Conservation (phyloP, 2,888 invertebrate genomes). For the Conus canariensis region DNA sequence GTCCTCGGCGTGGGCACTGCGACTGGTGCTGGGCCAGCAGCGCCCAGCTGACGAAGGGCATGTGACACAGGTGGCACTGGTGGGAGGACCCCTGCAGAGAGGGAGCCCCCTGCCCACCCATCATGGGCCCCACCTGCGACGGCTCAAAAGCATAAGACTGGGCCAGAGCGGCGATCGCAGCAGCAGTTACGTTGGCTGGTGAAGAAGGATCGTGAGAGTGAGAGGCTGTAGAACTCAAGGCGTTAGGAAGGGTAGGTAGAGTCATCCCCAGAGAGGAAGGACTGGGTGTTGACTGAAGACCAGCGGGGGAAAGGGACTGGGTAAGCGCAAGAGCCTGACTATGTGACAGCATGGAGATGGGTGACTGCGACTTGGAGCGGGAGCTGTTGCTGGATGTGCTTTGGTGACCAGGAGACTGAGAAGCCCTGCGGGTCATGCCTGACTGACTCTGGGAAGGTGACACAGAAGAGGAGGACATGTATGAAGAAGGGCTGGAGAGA, state of each 20-base stretch:
- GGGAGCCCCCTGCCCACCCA: constrained; percentile 12
- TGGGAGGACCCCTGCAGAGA: constrained; percentile 21
- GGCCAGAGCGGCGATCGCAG: constrained; percentile 34
- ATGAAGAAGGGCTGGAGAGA: constrained; percentile 17
- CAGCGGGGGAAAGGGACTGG: background rate
- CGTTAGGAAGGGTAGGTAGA: background rate
- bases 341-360: constrained; percentile 36
- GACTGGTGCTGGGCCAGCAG: constrained; percentile 40
- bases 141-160: constrained; percentile 33
- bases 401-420: constrained; percentile 41
- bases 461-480: constrained; percentile 22
- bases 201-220: background rate
- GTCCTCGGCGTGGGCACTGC: constrained; percentile 39
- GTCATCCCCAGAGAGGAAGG: constrained; percentile 20
- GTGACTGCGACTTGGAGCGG: constrained; percentile 39
- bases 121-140: constrained; percentile 27
- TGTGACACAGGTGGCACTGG: constrained; percentile 43
- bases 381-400: constrained; percentile 40
- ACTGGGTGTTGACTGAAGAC: background rate
- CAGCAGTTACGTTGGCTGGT: constrained; percentile 1
- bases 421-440: background rate
- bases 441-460: constrained; percentile 16
- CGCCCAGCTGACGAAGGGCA: constrained; percentile 43
- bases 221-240: background rate
- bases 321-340: constrained; percentile 33